Evolutionary conservation across 2,113 vertebrate species (phyloP).

Genomic region (Perognathus longimembris): DNA sequence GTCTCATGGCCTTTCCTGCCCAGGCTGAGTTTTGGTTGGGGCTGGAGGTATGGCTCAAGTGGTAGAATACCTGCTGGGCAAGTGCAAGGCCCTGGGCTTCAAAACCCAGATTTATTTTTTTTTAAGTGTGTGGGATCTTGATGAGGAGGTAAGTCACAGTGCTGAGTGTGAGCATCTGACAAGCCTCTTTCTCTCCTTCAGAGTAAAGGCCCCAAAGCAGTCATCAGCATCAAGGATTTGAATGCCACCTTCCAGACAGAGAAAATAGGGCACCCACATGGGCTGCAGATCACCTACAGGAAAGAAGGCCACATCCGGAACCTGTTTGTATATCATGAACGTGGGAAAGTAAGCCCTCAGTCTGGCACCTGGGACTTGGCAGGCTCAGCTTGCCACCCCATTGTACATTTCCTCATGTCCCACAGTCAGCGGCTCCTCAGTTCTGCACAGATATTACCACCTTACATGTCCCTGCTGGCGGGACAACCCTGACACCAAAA

Average conservation of each 20-base stretch:
- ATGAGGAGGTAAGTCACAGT: background rate
- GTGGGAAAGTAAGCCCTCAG: constrained; percentile 87
- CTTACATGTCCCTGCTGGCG: background rate
- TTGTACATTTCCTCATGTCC: background rate
- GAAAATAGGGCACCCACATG: constrained; percentile 91
- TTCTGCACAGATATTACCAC: background rate
- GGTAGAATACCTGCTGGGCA: too few relatives aligned
- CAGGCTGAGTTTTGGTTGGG: too few relatives aligned
- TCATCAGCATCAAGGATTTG: constrained; percentile 91
- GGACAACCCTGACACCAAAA: background rate
- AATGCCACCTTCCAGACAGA: constrained; percentile 95
- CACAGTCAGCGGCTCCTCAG: background rate
- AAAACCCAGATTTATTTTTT: too few relatives aligned
- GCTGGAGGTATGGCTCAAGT: too few relatives aligned
- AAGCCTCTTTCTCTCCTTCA: constrained; percentile 64
- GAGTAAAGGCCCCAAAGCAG: constrained; percentile 91
- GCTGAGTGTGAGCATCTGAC: background rate
- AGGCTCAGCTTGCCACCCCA: background rate
- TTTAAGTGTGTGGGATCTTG: too few relatives aligned
- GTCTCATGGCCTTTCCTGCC: too few relatives aligned
- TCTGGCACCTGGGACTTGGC: rapidly evolving
- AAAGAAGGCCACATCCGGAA: constrained; percentile 88
- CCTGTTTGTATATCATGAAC: constrained; percentile 94
- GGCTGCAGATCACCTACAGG: constrained; percentile 93
- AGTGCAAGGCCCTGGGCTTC: too few relatives aligned